Base-by-base conservation (phyloP, 2,113 vertebrate genomes). In the Anolis carolinensis region DNA sequence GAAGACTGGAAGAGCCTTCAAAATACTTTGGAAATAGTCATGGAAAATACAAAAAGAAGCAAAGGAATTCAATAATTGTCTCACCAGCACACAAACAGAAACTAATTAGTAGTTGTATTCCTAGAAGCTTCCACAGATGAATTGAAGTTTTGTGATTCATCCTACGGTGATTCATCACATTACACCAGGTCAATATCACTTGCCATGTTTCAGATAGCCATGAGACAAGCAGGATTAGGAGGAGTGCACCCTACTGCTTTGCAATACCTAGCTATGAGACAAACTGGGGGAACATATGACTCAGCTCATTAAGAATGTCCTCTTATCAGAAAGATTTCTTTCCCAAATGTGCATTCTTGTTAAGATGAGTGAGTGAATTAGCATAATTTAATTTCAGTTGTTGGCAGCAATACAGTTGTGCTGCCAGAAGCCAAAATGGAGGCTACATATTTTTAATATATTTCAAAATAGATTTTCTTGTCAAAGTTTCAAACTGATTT, bases 341-440 rank as follows among this genome's bases (percentile, higher is more conserved):
- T 5, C 32, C 11, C 2, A 7, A 10, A n/a, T 75, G 8, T 48
- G 9, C 59, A 4, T 65, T 23, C 39, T 4, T 84, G 63, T 21
- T 67, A 48, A 30, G 36, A 21, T 77, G 21, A 74, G 59, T 72
- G 74, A 13, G 79, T 63, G 55, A 84, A 83, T 86, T 71, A 88
- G 32, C 23, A 11, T 44, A 82, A 89, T 21, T 70, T 79, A 70
- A 13, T 13, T 59, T 86, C 55, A 63, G 16, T 32, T 70, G 36
- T 10, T 82, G n/a, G 30, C 34, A 39, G 27, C n/a, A n/a, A 52
- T 11, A 79, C 18, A 11, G 4, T 79, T 32, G 13, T 8, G 65
- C 59, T 63, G 11, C 83, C 83, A 93, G 7, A 44, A 21, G 10
- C 67, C 65, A 20, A 21, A 83, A 25, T 91, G 8, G 21, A 44